Evolutionary conservation across 2,797 vertebrate genomes (phyloP), one percentile per base, ranked within the genome.

Genomic region (Scleropages formosus): DNA sequence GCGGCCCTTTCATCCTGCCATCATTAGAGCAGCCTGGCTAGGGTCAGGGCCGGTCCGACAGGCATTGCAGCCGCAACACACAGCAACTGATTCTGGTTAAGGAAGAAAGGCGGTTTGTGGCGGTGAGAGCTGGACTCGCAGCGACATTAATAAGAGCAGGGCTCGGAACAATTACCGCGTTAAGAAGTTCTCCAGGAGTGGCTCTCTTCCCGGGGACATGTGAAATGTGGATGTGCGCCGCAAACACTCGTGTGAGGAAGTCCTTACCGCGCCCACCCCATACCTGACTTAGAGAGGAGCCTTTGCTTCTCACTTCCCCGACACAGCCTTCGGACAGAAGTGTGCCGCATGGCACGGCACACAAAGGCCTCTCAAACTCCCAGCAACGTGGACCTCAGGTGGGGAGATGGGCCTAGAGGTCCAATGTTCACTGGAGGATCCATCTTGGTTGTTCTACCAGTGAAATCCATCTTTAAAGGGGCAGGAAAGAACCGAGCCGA

Each of bases 1-100:
- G 85, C 82, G 84, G 84, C 84, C 85, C 91, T 94, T 94, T 94
- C 90, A 94, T 94, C 92, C 93, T 91, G 86, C 88, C 91, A 90
- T 92, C 90, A 91, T 93, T 91, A 92, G 88, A 91, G 87, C 87
- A 89, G 86, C 85, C 86, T 82, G 86, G 88, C 85, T 87, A 90
- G 91, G 92, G 93, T 94, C 93, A 93, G 89, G 89, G 89, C 87
- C 87, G 84, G 88, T 85, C 91, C 87, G 90, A 89, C 90, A 91
- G 89, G 85, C 90, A 89, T 91, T 90, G 86, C 85, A 88, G 86
- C 88, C 86, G 88, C 92, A 91, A 89, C 82, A 78, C 85, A 85
- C 87, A 83, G 82, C 89, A 89, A 93, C 89, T 93, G 92, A 92
- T 86, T 93, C 90, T 87, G 81, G 88, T 91, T 91, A 88, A 85